Base-by-base conservation (phyloP, 2,888 invertebrate species). In the Agonopterix heracliana region DNA sequence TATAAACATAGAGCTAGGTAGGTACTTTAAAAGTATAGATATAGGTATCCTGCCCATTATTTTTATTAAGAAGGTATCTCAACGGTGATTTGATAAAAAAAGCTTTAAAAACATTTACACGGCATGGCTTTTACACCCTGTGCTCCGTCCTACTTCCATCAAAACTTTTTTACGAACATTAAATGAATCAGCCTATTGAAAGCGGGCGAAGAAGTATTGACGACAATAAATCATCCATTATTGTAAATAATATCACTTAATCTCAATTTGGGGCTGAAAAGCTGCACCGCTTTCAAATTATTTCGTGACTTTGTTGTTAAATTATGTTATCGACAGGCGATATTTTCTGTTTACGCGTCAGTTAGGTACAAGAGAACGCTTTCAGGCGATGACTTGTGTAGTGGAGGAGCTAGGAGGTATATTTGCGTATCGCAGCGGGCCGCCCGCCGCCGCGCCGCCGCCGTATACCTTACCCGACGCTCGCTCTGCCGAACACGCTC, bases 331-430 rank as follows among this genome's bases (percentile, higher is more conserved):
- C 66, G 81, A 73, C 74, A 72, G 78, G 71, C 69, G 66, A 81
- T 83, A 82, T 78, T 78, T 81, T 81, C 68, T 71, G 58, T 74
- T 75, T 68, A 70, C 61, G 74, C 26, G 64, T 66, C 70, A 71
- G 66, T 60, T 53, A 57, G 66, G 58, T 74, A 86, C 85, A 83
- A 84, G 83, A 78, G 72, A 79, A 83, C 78, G 85, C 84, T 86
- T 87, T 84, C 77, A 83, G 73, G 69, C 74, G 71, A 79, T 82
- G 78, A 79, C 79, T 82, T 79, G 77, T 73, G 70, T 71, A 53
- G 52, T 48, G 50, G 50, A 68, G 64, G 62, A 60, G 71, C 66
- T 78, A 78, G 82, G 80, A 81, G 26, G 26, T 26, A 84, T 81
- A 82, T 83, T 81, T 82, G 81, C 78, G 80, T 83, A 82, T 82